Percentiles rank a stretch among this genome's conserved stretches.
phyloP scores from a whole-genome alignment of 2,888 invertebrate species.

The Nymphalis urticae region DNA sequence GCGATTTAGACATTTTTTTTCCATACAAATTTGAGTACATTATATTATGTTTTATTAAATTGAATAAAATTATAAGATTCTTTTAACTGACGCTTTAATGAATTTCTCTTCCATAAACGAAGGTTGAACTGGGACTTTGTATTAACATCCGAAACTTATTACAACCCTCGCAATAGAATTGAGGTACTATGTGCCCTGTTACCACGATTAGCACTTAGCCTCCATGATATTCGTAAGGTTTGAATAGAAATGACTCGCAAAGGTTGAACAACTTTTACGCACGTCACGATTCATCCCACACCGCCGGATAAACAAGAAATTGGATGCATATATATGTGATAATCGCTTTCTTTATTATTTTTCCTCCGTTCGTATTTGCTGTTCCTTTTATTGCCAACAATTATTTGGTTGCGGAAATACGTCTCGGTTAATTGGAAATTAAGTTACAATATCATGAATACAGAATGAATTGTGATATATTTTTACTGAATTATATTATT shows the following conservation, averaged over 20 bases:
- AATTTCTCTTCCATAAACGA: not conserved
- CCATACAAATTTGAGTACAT: too few species aligned
- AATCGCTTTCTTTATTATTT: constrained; percentile 61
- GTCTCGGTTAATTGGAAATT: constrained; percentile 11
- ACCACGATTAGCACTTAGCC: constrained; percentile 70
- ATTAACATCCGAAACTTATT: constrained; percentile 47
- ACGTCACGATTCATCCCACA: constrained; percentile 57
- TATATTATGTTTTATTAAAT: too few species aligned
- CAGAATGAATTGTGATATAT: not conserved
- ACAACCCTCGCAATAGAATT: constrained; percentile 23
- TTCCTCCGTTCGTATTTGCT: constrained; percentile 40
- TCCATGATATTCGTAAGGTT: constrained; percentile 49
- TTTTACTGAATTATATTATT: too few species aligned
- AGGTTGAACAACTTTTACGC: constrained; percentile 53
- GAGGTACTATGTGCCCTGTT: constrained; percentile 44
- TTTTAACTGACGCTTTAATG: not conserved
- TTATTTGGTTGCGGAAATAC: constrained; percentile 15
- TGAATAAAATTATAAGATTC: too few species aligned
- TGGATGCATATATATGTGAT: constrained; percentile 58
- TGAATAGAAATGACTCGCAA: constrained; percentile 69
- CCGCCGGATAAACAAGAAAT: constrained; percentile 51
- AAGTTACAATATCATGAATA: constrained; percentile 11
- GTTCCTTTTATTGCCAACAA: constrained; percentile 29
- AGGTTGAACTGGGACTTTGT: constrained; percentile 4
- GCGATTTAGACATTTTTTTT: too few species aligned